Base-by-base conservation (phyloP, 23 tunicate species). In the Clavelina lepadiformis region DNA sequence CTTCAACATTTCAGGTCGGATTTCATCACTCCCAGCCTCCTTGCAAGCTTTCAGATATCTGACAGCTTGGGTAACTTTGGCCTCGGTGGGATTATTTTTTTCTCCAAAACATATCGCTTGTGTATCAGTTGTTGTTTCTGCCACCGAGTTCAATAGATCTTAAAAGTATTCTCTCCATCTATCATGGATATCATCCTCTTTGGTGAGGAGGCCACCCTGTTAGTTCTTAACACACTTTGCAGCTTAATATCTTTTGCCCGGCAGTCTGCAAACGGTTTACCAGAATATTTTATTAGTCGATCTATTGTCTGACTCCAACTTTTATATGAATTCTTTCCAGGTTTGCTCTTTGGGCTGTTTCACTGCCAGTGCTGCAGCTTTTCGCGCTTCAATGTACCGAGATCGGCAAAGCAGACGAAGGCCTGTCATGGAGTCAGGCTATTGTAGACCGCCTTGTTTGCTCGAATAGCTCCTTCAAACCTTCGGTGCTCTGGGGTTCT, bases 1-100 rank as follows among this genome's bases (percentile, higher is more conserved):
- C n/a, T n/a, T n/a, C n/a, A 41, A 41, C 49, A 41, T 41, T 41
- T 41, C 49, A 41, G 49, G 49, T 41, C 49, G 11, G 49, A 41
- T 41, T 11, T 41, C 49, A 41, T 41, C 49, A 11, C 15, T 15
- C 11, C 49, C 49, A 41, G 49, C 15, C 15, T 11, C 49, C 15
- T 41, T 41, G 11, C 49, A 11, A 41, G 49, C 15, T 41, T 41
- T 41, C 49, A 41, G 15, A 11, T 11, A 41, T 41, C 15, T 41
- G 49, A 41, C 15, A 41, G 15, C 49, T 41, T 11, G 15, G 15
- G 11, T 41, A 11, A 41, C 49, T 11, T 41, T 15, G 11, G 49
- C 49, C 15, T 41, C 49, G 49, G 15, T 41, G 11, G 15, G 11
- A 11, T 41, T 11, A 41, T 11, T 41, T 11, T 41, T 41, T 41